Base-by-base conservation (phyloP, 2,113 vertebrate species). In the Bungarus multicinctus region DNA sequence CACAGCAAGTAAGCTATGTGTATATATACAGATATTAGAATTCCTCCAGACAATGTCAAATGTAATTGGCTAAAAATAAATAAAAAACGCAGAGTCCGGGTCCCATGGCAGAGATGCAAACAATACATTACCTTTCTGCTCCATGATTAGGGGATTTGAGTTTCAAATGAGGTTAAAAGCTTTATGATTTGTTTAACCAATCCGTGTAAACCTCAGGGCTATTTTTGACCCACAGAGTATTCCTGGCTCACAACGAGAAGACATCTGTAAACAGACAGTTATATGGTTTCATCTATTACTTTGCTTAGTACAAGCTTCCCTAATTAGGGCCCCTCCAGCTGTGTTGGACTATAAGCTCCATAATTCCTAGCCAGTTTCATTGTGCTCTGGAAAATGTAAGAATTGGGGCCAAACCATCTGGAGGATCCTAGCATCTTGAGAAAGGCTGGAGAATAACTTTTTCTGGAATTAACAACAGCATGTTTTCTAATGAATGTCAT, bases 101-200 rank as follows among this genome's bases (percentile, higher is more conserved):
- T 89, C 91, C 43, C 55, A n/a, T n/a, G 88, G 88, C 90, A 89
- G 87, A 64, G 94, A 88, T 94, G 94, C 89, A 94, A 94, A 92
- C 2, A 88, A 90, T 16, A 1, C 14, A 18, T 47, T 50, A 93
- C 25, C 87, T 93, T 95, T 94, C 88, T 94, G 4, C 57, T 87
- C 60, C 85, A 34, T 0, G 25, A 90, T 91, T 39, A 93, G 93
- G 93, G 94, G 93, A 94, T 69, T 87, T 0, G 7, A 54, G 69
- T 96, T 96, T 95, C 94, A 93, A 93, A 91, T 9, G 16, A 90
- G 45, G 90, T 95, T 95, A 96, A 96, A 95, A 95, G 90, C 94
- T 92, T 93, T 88, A 58, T 88, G 94, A 93, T 91, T 96, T 96
- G 88, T 95, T 96, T 94, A 96, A 94, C 69, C 90, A 93, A 89